These are phyloP conservation scores for Meriones unguiculatus DNA, from an alignment of 2,113 vertebrate species.

Conservation along the genomic window DNA sequence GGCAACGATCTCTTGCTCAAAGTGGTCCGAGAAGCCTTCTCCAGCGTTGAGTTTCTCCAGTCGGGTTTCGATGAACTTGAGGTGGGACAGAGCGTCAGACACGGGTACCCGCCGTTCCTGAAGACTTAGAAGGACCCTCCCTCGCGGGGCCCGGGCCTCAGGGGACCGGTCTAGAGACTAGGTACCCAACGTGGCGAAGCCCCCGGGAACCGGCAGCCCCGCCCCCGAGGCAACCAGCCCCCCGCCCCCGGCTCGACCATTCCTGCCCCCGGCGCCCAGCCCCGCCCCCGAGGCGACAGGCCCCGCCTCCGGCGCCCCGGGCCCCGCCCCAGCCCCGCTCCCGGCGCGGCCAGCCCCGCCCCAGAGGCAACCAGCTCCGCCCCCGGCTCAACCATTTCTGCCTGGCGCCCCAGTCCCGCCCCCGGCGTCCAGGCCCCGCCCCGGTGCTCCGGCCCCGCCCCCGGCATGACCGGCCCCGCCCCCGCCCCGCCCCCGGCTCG, in stretches of 20 bases:
- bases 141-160: not conserved
- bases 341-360: not conserved
- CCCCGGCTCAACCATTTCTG: too few species aligned
- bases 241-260: too few species aligned
- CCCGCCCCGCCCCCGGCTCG: too few species aligned
- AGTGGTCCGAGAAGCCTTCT: constrained; percentile 90
- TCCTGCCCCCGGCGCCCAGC: not conserved
- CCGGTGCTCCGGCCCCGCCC: too few species aligned
- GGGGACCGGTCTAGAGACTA: not conserved
- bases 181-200: not conserved
- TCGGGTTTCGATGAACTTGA: constrained; percentile 92
- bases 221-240: too few species aligned
- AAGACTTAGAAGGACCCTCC: not conserved
- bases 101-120: not conserved
- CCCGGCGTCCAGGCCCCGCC: too few species aligned
- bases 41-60: constrained; percentile 91
- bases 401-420: too few species aligned
- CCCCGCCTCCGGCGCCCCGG: not conserved
- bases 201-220: not conserved
- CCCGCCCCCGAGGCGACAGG: too few species aligned
- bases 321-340: too few species aligned
- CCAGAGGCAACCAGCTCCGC: not conserved
- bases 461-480: too few species aligned
- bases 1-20: constrained; percentile 90
- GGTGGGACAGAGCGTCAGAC: too few species aligned